phyloP scores from a whole-genome alignment of 2,888 invertebrate species.

The Tenthredo livida region DNA sequence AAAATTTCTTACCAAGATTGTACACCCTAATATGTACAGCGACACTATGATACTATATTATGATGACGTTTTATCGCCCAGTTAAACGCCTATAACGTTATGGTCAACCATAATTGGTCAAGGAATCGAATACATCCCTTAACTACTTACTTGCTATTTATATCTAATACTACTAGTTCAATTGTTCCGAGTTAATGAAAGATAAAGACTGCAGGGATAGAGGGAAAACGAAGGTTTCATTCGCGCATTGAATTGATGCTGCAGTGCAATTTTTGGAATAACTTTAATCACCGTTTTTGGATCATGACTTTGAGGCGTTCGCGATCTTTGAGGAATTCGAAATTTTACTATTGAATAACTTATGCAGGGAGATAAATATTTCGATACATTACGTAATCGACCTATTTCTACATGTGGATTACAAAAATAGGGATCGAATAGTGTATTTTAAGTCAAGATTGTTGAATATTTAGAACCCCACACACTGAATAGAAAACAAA shows the following conservation, averaged over 20 bases:
- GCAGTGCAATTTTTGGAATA: not conserved
- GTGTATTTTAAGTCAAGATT: slow-evolving; percentile 37
- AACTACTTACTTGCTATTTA: slow-evolving; percentile 33
- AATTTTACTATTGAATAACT: slow-evolving; percentile 25
- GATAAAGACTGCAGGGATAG: not conserved
- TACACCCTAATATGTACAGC: slow-evolving; percentile 22
- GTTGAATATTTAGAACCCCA: slow-evolving; percentile 38
- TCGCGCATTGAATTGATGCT: not conserved
- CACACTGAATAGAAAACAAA: slow-evolving; percentile 38
- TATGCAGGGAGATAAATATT: not conserved
- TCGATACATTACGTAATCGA: slow-evolving; percentile 1
- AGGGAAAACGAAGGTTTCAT: not conserved
- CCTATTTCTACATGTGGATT: slow-evolving; percentile 37
- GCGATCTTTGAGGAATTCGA: not conserved
- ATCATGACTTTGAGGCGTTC: not conserved
- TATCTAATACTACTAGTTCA: slow-evolving; percentile 5
- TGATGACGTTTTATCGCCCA: not conserved
- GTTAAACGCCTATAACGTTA: not conserved
- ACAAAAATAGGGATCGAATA: slow-evolving; percentile 42
- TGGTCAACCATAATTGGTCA: slow-evolving; percentile 18
- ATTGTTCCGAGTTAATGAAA: not conserved
- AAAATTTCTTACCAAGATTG: not conserved
- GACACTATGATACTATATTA: not conserved
- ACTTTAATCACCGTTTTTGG: not conserved
- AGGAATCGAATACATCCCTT: slow-evolving; percentile 28